Evolutionary conservation across 2,113 vertebrate genomes (phyloP).

Genomic region (Corydoras sp.): DNA sequence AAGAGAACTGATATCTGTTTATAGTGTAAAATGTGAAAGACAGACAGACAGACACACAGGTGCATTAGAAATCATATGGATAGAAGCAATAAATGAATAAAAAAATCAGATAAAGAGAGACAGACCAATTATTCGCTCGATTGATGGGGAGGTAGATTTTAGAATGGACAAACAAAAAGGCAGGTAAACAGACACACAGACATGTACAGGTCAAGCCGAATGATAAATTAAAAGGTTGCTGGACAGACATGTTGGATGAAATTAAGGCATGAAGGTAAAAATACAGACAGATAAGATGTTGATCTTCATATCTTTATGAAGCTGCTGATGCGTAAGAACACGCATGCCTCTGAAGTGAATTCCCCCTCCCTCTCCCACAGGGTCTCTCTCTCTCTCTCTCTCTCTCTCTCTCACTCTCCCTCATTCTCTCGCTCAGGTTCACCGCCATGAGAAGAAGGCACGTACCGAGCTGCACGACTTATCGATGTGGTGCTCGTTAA

Average conservation of each 20-base stretch:
- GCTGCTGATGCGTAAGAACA: neutral
- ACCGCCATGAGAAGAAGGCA: constrained; percentile 15
- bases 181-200: neutral
- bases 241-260: neutral
- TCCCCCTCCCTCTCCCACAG: neutral
- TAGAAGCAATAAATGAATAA: neutral
- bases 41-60: neutral
- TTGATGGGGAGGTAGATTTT: neutral
- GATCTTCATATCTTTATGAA: no score
- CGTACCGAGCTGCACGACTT: neutral
- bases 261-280: neutral
- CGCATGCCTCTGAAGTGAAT: neutral
- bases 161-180: no score
- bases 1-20: no score
- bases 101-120: constrained; percentile 17
- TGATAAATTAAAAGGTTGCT: neutral
- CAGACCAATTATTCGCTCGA: neutral
- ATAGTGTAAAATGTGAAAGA: no score
- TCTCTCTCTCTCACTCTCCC: neutral
- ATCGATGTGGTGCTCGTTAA: constrained; percentile 41
- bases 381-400: neutral
- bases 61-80: neutral
- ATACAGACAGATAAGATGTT: neutral
- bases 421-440: neutral
- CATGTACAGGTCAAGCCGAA: no score